These are phyloP conservation scores for Dasyprocta punctata DNA, from an alignment of 2,113 vertebrate genomes.

Conservation along the genomic window DNA sequence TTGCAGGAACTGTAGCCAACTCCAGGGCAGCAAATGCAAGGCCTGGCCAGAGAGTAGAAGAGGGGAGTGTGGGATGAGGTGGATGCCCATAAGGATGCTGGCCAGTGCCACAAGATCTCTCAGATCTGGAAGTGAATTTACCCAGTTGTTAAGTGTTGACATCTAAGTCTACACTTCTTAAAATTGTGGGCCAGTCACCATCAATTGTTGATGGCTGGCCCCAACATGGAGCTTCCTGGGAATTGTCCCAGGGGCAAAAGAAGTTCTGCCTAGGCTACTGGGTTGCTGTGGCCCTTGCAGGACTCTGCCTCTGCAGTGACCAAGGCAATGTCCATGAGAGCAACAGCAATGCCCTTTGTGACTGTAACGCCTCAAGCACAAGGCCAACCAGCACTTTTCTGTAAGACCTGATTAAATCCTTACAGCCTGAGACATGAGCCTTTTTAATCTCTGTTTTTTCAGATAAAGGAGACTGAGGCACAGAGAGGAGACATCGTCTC, in stretches of 20 bases:
- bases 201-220: background rate
- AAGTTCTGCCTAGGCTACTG: background rate
- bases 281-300: background rate
- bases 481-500: background rate
- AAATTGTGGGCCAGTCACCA: background rate
- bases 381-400: background rate
- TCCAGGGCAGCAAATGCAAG: background rate
- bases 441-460: background rate
- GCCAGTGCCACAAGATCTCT: background rate
- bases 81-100: accelerated
- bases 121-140: background rate
- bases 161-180: background rate
- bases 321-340: background rate
- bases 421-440: background rate
- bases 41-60: background rate
- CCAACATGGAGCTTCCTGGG: background rate
- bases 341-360: accelerated
- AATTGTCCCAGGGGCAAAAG: background rate
- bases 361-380: too few species aligned
- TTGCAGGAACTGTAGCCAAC: background rate
- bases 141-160: background rate
- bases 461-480: background rate
- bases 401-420: background rate
- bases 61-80: background rate
- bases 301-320: background rate